Conservation (phyloP, 2,113 vertebrate species). For the Salminus brasiliensis region DNA sequence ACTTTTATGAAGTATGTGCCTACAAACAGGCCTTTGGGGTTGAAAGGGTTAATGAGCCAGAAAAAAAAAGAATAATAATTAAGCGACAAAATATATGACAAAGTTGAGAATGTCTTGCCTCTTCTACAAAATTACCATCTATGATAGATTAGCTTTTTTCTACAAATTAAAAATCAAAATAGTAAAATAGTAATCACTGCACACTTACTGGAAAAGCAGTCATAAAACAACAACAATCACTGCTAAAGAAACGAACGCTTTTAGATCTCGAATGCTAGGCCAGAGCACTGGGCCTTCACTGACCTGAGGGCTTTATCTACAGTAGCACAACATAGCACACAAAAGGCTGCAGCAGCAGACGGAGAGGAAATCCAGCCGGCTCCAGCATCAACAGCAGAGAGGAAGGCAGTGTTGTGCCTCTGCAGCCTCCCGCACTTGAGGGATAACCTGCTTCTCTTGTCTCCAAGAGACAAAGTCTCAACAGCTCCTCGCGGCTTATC, state of each 20-base stretch:
- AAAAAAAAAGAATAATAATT: no score
- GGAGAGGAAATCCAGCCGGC: neutral
- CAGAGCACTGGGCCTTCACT: neutral
- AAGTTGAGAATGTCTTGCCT: no score
- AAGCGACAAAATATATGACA: no score
- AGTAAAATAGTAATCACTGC: neutral
- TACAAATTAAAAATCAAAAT: neutral
- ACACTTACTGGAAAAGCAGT: neutral
- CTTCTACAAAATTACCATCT: no score
- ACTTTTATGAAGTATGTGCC: no score
- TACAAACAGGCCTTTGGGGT: no score
- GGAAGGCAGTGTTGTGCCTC: neutral
- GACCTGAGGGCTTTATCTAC: neutral
- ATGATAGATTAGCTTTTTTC: neutral
- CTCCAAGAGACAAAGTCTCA: slow-evolving; percentile 46
- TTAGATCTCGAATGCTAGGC: neutral
- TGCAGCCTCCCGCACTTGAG: slow-evolving; percentile 14
- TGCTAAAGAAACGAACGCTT: neutral
- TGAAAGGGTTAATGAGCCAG: no score
- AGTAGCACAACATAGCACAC: slow-evolving; percentile 10
- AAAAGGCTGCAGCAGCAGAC: neutral
- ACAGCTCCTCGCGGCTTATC: slow-evolving; percentile 27
- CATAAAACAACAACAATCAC: neutral
- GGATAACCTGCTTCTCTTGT: slow-evolving; percentile 17
- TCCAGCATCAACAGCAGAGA: slow-evolving; percentile 14